Evolutionary conservation across 2,797 vertebrate species (phyloP).

Genomic region (Sebastolobus altivelis): DNA sequence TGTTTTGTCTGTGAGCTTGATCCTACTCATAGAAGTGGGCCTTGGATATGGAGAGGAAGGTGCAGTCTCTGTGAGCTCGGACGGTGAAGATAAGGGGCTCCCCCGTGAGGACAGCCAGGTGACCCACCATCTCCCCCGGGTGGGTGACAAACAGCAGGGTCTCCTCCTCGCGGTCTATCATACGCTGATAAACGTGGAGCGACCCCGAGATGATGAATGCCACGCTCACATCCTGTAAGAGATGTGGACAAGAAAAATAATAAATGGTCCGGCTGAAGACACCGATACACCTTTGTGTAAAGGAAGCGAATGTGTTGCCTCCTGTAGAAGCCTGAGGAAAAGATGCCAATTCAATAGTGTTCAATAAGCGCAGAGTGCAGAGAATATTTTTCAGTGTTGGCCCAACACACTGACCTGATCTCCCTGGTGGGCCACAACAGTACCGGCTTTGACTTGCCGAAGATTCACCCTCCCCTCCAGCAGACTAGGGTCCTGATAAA

Average conservation of each 20-base stretch:
- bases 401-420: constrained; percentile 91
- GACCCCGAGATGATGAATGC: constrained; percentile 92
- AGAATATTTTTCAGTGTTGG: neutral
- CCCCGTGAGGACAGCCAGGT: constrained; percentile 94
- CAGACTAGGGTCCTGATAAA: constrained; percentile 84
- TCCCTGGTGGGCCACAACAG: constrained; percentile 90
- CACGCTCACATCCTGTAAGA: constrained; percentile 90
- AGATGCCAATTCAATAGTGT: neutral
- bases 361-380: neutral
- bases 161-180: constrained; percentile 93
- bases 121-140: constrained; percentile 94
- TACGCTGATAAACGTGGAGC: constrained; percentile 94
- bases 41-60: constrained; percentile 93
- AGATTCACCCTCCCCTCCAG: constrained; percentile 91
- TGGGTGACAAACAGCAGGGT: constrained; percentile 93
- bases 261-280: neutral
- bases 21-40: constrained; percentile 95
- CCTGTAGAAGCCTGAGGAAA: neutral
- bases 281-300: neutral
- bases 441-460: constrained; percentile 91
- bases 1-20: neutral
- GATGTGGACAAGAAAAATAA: neutral
- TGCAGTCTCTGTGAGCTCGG: constrained; percentile 91
- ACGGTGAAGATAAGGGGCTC: constrained; percentile 96
- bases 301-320: neutral